Percentiles rank a stretch among this genome's conserved stretches.
Evolutionary conservation across 2,113 vertebrate genomes (phyloP).

Genomic region (Machaerirhynchus nigripectus): DNA sequence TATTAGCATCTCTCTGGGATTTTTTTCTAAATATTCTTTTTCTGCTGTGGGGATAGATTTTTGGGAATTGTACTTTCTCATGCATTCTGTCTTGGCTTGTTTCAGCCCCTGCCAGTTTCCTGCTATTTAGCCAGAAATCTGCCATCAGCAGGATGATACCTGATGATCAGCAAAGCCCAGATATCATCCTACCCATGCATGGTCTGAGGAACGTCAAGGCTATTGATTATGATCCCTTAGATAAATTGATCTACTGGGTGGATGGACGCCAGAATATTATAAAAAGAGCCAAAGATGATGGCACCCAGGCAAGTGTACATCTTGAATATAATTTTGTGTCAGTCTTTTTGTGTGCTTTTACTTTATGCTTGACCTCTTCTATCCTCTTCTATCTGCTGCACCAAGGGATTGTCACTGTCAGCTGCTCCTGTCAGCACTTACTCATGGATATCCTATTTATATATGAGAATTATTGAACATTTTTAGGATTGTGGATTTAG

Average conservation of each 20-base stretch:
- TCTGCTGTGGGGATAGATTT: background rate
- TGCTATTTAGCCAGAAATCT: slow-evolving; percentile 92
- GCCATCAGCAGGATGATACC: slow-evolving; percentile 93
- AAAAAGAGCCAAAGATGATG: slow-evolving; percentile 87
- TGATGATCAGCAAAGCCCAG: slow-evolving; percentile 89
- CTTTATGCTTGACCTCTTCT: background rate
- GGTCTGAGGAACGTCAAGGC: slow-evolving; percentile 86
- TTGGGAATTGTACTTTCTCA: background rate
- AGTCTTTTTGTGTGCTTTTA: background rate
- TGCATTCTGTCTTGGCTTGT: background rate
- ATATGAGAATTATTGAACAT: background rate
- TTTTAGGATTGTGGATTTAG: background rate
- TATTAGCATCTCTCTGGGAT: background rate
- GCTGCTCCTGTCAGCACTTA: background rate
- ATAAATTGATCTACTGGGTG: slow-evolving; percentile 90
- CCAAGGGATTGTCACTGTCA: background rate
- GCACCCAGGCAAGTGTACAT: slow-evolving; percentile 80
- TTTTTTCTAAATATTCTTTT: background rate
- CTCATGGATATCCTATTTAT: background rate
- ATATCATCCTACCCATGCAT: slow-evolving; percentile 91
- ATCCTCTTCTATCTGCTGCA: background rate
- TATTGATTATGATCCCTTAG: slow-evolving; percentile 88
- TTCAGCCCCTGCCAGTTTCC: slow-evolving; percentile 87
- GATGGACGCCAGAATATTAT: slow-evolving; percentile 91
- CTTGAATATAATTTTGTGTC: background rate